Evolutionary conservation across 2,888 invertebrate genomes (phyloP).

Genomic region (Adelognathus sp.): DNA sequence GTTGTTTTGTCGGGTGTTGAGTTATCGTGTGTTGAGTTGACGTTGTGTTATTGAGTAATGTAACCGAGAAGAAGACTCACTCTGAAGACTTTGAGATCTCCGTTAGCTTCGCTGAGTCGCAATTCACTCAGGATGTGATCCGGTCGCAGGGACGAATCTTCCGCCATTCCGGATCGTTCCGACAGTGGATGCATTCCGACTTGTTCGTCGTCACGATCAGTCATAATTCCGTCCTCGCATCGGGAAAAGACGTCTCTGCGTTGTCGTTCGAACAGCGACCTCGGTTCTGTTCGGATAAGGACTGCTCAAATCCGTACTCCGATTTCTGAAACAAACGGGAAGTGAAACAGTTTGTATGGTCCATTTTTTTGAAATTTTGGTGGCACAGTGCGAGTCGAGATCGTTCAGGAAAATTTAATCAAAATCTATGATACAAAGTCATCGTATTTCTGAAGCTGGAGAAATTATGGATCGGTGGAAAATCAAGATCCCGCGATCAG

Average conservation of each 20-base stretch:
- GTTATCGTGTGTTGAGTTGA: no score
- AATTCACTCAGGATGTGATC: slow-evolving; percentile 57
- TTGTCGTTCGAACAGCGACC: slow-evolving; percentile 20
- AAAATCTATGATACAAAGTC: no score
- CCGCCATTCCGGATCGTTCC: slow-evolving; percentile 40
- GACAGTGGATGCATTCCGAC: slow-evolving; percentile 14
- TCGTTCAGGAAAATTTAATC: no score
- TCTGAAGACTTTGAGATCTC: slow-evolving; percentile 38
- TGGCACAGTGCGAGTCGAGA: no score
- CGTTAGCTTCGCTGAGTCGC: slow-evolving; percentile 50
- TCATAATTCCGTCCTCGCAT: slow-evolving; percentile 36
- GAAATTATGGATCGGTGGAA: no score
- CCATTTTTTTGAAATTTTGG: no score
- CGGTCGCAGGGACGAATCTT: slow-evolving; percentile 18
- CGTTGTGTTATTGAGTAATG: no score
- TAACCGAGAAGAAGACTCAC: slow-evolving; percentile 50
- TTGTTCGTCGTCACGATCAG: slow-evolving; percentile 29
- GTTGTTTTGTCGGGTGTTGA: no score
- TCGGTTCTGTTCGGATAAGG: slow-evolving; percentile 38
- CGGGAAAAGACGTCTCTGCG: slow-evolving; percentile 23
- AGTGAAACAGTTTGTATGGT: background rate
- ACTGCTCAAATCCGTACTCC: slow-evolving; percentile 4
- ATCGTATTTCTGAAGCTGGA: no score
- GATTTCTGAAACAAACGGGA: slow-evolving; percentile 40
- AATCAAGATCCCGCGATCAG: no score